Evolutionary conservation across 2,797 vertebrate species (phyloP).

Genomic region (Pseudochirops cupreus): DNA sequence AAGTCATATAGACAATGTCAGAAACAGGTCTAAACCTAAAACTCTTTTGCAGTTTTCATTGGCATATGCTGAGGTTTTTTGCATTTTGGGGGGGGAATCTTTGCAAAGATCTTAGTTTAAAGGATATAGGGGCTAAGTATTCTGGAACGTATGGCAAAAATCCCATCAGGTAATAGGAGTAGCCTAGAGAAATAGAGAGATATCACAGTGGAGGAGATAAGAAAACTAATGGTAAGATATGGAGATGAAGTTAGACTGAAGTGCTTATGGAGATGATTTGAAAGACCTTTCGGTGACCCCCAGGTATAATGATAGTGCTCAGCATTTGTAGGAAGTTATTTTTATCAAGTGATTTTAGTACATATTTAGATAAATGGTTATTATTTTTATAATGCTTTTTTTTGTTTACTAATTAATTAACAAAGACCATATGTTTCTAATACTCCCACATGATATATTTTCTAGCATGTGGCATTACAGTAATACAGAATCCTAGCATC

Average conservation of each 20-base stretch:
- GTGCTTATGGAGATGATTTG: not conserved
- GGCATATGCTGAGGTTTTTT: not conserved
- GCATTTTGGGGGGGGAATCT: not conserved
- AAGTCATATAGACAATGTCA: not conserved
- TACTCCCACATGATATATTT: not conserved
- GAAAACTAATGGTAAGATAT: not conserved
- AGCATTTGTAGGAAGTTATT: not conserved
- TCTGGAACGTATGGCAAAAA: slow-evolving; percentile 21
- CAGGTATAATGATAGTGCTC: not conserved
- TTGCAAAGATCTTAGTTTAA: not conserved
- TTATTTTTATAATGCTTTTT: slow-evolving; percentile 9
- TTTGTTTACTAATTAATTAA: not conserved
- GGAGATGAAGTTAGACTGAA: not conserved
- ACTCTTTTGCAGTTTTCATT: not conserved
- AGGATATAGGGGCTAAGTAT: slow-evolving; percentile 26
- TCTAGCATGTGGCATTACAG: not conserved
- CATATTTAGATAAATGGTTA: not conserved
- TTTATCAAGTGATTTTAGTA: not conserved
- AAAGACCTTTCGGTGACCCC: slow-evolving; percentile 27
- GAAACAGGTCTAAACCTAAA: not conserved
- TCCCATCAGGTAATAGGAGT: slow-evolving; percentile 48
- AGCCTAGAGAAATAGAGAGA: slow-evolving; percentile 16
- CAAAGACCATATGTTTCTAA: not conserved
- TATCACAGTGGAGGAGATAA: not conserved
- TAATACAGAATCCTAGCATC: not conserved